These are phyloP conservation scores for Drepanosiphum platanoidis DNA, from an alignment of 2,888 invertebrate species.

Conservation along the genomic window DNA sequence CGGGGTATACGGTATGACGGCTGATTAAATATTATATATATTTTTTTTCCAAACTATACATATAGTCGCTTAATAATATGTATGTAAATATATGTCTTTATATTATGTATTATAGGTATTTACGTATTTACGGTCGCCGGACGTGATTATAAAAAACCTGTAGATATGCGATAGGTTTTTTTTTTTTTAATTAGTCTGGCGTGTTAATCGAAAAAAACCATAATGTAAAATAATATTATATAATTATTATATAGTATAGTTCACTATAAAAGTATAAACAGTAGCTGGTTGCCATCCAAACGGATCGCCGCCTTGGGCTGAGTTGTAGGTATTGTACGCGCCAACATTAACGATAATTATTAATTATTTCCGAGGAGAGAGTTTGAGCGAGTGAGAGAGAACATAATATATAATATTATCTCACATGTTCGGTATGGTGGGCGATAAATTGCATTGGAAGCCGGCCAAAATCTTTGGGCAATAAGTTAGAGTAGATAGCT, in stretches of 20 bases:
- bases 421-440: not conserved
- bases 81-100: too few species aligned
- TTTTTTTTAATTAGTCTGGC: not conserved
- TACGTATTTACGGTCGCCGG: not conserved
- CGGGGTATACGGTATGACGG: not conserved
- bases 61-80: too few species aligned
- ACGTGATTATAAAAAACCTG: not conserved
- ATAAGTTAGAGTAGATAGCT: conserved; percentile 18
- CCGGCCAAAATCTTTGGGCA: conserved; percentile 13
- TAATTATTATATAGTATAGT: not conserved
- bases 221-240: not conserved
- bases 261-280: not conserved
- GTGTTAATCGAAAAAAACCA: not conserved
- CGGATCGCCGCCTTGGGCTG: not conserved
- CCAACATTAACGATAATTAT: not conserved
- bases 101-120: not conserved
- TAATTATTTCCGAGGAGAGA: conserved; percentile 29
- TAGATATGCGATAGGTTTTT: not conserved
- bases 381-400: not conserved
- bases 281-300: not conserved
- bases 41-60: not conserved
- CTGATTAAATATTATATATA: not conserved
- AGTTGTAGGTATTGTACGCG: not conserved
- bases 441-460: conserved; percentile 22
- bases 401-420: not conserved